These are phyloP conservation scores for Congeria kusceri DNA, from an alignment of 2,888 invertebrate species.

Conservation along the genomic window DNA sequence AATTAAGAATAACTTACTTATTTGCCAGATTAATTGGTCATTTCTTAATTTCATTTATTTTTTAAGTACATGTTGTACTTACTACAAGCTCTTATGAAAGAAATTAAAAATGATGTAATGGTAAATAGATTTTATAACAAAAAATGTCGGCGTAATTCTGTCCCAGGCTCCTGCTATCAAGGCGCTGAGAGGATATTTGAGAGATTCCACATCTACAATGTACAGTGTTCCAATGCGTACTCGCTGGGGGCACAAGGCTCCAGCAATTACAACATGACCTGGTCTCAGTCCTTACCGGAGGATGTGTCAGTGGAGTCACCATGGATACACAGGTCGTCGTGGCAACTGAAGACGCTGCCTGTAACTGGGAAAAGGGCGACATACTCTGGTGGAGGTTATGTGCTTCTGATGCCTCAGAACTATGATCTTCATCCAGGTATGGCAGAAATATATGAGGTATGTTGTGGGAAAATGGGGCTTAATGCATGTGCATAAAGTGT, in stretches of 20 bases:
- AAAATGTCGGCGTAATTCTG: too few relatives aligned
- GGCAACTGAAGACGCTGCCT: constrained; percentile 66
- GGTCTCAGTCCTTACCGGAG: constrained; percentile 45
- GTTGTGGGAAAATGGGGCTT: too few relatives aligned
- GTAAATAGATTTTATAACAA: too few relatives aligned
- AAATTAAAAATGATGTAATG: too few relatives aligned
- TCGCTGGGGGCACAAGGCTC: constrained; percentile 67
- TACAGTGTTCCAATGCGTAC: constrained; percentile 59
- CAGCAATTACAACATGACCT: constrained; percentile 56
- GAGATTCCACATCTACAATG: constrained; percentile 30
- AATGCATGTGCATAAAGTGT: too few relatives aligned
- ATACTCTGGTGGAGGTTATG: constrained; percentile 78
- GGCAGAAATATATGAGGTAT: too few relatives aligned
- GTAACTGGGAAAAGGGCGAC: constrained; percentile 67
- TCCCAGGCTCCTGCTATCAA: constrained; percentile 13
- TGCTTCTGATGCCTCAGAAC: constrained; percentile 55
- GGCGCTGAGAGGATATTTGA: constrained; percentile 28
- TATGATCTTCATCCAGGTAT: constrained; percentile 33
- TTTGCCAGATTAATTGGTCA: too few relatives aligned
- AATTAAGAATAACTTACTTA: too few relatives aligned
- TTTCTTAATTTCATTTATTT: too few relatives aligned
- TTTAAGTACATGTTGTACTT: too few relatives aligned
- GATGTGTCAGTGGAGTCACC: constrained; percentile 9
- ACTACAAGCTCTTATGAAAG: too few relatives aligned
- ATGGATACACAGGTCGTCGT: constrained; percentile 69